Percentiles rank a stretch among this genome's conserved stretches.
phyloP scores from a whole-genome alignment of 2,797 vertebrate species.

The Melanotaenia boesemani region DNA sequence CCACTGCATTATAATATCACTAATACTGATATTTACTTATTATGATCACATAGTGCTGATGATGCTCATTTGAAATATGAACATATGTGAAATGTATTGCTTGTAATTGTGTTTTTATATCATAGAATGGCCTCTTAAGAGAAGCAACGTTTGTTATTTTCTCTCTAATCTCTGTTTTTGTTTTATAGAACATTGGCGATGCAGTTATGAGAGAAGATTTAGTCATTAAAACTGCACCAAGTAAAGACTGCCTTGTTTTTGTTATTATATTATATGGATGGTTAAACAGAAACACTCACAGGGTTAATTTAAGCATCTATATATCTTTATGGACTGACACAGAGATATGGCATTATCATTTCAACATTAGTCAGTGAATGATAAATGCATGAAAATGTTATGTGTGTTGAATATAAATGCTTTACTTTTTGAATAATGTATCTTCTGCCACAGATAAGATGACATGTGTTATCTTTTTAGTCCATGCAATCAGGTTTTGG shows the following conservation, averaged over 20 bases:
- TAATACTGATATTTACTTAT: background rate
- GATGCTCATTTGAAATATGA: background rate
- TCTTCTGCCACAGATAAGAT: slow-evolving; percentile 15
- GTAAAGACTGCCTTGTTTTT: background rate
- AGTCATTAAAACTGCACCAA: background rate
- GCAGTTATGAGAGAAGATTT: background rate
- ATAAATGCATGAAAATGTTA: slow-evolving; percentile 32
- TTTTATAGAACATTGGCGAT: background rate
- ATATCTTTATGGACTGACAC: slow-evolving; percentile 7
- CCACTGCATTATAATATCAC: background rate
- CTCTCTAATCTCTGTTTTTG: background rate
- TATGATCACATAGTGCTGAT: background rate
- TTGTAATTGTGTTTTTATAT: background rate
- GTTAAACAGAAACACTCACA: background rate
- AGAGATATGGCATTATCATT: background rate
- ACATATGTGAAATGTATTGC: background rate
- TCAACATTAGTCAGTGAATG: slow-evolving; percentile 28
- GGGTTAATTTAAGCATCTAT: background rate
- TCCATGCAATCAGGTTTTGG: background rate
- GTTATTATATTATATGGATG: background rate
- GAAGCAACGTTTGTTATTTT: background rate
- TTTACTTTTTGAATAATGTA: slow-evolving; percentile 60
- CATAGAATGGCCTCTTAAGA: background rate
- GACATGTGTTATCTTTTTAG: slow-evolving; percentile 18
- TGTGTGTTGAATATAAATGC: slow-evolving; percentile 60